phyloP scores from a whole-genome alignment of 2,113 vertebrate genomes.

The Recurvirostra avosetta region DNA sequence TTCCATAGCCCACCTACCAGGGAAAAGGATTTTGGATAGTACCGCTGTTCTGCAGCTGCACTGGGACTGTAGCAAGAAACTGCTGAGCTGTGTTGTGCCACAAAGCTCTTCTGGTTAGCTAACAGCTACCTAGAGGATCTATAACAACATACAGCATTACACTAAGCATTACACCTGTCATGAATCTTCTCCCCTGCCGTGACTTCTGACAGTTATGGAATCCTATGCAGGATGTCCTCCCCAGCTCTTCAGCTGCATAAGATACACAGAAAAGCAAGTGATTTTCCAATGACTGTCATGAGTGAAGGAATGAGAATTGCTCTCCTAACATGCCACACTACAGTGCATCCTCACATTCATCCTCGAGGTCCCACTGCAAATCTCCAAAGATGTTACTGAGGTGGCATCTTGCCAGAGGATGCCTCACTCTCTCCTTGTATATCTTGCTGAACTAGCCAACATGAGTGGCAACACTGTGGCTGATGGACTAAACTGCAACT shows the following conservation, averaged over 20 bases:
- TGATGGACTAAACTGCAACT: not conserved
- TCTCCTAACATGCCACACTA: not conserved
- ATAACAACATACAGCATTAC: not conserved
- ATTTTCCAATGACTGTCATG: not conserved
- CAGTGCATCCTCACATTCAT: not conserved
- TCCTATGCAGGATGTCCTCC: not conserved
- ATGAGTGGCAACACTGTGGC: not conserved
- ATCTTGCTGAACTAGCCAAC: not conserved
- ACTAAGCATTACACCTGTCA: not conserved
- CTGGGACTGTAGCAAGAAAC: not conserved
- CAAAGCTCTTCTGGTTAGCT: not conserved
- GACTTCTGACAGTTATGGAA: not conserved
- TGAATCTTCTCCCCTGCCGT: not conserved
- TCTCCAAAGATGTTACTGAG: not conserved
- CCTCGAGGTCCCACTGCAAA: not conserved
- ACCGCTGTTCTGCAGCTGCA: not conserved
- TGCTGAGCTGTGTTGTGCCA: not conserved
- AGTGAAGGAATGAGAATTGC: not conserved
- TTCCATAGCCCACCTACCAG: not conserved
- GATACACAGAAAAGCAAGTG: not conserved
- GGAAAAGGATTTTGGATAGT: not conserved
- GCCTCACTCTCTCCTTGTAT: not conserved
- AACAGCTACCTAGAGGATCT: not conserved
- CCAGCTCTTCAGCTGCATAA: no score
- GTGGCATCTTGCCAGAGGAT: not conserved